These are phyloP conservation scores for Caenorhabditis latens DNA, from an alignment of 1,140 invertebrate genomes.

Conservation along the genomic window DNA sequence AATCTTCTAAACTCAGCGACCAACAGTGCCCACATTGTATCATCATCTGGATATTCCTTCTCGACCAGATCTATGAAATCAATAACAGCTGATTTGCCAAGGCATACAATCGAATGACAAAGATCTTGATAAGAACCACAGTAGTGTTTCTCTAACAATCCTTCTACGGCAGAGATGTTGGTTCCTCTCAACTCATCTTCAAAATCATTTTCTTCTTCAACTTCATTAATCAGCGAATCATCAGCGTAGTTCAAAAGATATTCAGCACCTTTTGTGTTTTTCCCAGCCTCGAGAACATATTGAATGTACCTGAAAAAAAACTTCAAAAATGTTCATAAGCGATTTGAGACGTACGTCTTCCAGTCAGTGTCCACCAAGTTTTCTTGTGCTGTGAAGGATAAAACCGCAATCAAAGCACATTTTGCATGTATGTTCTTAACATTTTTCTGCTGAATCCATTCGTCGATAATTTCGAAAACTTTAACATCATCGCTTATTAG, in stretches of 20 bases:
- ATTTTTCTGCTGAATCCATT: neutral
- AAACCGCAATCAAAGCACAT: conserved; percentile 4
- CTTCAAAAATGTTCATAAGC: neutral
- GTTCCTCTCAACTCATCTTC: neutral
- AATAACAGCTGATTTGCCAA: neutral
- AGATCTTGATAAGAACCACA: conserved; percentile 27
- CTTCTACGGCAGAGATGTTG: neutral
- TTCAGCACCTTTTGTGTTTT: neutral
- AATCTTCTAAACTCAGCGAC: conserved; percentile 23
- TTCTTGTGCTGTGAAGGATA: neutral
- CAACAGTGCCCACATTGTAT: neutral
- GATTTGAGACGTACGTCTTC: neutral
- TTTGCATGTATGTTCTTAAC: neutral
- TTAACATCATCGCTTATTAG: conserved; percentile 12
- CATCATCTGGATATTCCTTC: conserved; percentile 4
- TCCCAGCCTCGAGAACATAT: neutral
- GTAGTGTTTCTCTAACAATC: neutral
- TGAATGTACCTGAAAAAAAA: neutral
- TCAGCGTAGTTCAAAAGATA: neutral
- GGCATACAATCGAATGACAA: neutral
- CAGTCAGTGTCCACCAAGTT: neutral
- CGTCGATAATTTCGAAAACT: neutral
- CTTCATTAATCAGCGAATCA: neutral
- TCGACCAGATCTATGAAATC: conserved; percentile 12
- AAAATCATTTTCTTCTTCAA: neutral